Evolutionary conservation across 1,140 invertebrate species (phyloP), one percentile per base, ranked within the genome.

Genomic region (Tyrophagus putrescentiae): DNA sequence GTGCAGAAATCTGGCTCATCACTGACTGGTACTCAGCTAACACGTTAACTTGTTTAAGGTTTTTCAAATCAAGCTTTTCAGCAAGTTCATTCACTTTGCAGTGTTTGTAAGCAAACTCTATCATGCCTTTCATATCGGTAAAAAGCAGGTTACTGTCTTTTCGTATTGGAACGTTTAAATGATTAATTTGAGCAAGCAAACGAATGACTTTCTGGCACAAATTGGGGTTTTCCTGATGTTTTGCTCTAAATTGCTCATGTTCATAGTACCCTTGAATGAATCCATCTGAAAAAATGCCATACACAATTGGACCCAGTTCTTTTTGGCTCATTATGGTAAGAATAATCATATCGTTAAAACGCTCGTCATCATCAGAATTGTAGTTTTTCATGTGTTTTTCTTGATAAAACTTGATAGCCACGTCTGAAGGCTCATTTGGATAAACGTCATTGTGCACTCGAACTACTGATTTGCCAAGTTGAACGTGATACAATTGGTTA

Each of bases 341-440:
- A 54, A 31, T 54, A 18, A 54, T 33, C 5, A 31, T 54, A 27
- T 54, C 52, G 36, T 54, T 54, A 9, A 42, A 6, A 32, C 52
- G 18, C n/a, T 54, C 52, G 28, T 23, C 36, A 6, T 18, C 5
- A 31, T 27, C 52, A 48, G 13, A 48, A n/a, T 7, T 29, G 18
- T 6, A 7, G 31, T n/a, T 48, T 6, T 48, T 48, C 6, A 31
- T 32, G 7, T 31, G 27, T 54, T 54, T 54, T 41, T 9, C 6
- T 42, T 27, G n/a, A 21, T 54, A 54, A 6, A 54, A 27, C 52
- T 54, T 54, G 28, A 54, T 31, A 31, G 52, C 52, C 18, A 54
- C 52, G 9, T 27, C 52, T 42, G 5, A n/a, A 42, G 52, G 52
- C 18, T 54, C 52, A 31, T 54, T 33, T 21, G 5, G 7, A 31